These are phyloP conservation scores for Euwallacea similis DNA, from an alignment of 1,140 invertebrate genomes.

Conservation along the genomic window DNA sequence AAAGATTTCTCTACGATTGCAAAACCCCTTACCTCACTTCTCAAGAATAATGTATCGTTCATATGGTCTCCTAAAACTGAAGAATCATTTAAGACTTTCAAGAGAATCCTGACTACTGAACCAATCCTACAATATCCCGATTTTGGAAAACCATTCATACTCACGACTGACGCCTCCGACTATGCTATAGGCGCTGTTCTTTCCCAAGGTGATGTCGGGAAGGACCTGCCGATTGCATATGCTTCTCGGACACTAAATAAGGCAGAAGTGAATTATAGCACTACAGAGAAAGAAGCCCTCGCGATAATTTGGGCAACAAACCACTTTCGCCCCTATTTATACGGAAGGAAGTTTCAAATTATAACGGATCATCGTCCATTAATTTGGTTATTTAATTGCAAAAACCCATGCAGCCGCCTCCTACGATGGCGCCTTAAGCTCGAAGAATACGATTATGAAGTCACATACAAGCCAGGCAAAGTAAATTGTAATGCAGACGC, in stretches of 20 bases:
- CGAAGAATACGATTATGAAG: slow-evolving; percentile 54
- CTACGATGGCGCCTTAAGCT: slow-evolving; percentile 54
- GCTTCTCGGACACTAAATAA: slow-evolving; percentile 41
- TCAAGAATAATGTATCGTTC: slow-evolving; percentile 39
- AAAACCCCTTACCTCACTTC: slow-evolving; percentile 43
- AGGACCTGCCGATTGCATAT: slow-evolving; percentile 41
- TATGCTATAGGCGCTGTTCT: slow-evolving; percentile 33
- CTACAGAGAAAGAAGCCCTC: slow-evolving; percentile 44
- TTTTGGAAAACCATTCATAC: slow-evolving; percentile 47
- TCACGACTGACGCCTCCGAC: slow-evolving; percentile 52
- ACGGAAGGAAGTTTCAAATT: slow-evolving; percentile 40
- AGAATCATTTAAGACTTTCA: slow-evolving; percentile 51
- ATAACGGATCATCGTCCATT: slow-evolving; percentile 40
- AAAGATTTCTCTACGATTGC: slow-evolving; percentile 43
- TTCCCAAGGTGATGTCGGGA: slow-evolving; percentile 39
- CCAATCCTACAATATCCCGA: slow-evolving; percentile 52
- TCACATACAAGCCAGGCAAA: slow-evolving; percentile 54
- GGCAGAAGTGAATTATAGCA: slow-evolving; percentile 31
- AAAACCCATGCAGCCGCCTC: slow-evolving; percentile 53
- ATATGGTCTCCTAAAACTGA: slow-evolving; percentile 33
- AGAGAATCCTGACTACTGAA: slow-evolving; percentile 50
- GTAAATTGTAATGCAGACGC: slow-evolving; percentile 51
- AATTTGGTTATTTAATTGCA: slow-evolving; percentile 50
- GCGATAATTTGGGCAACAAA: slow-evolving; percentile 48
- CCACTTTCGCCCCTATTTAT: slow-evolving; percentile 42